Percentiles rank a stretch among this genome's conserved stretches.
Conservation (phyloP, 2,113 vertebrate genomes). For the Alethe diademata region DNA sequence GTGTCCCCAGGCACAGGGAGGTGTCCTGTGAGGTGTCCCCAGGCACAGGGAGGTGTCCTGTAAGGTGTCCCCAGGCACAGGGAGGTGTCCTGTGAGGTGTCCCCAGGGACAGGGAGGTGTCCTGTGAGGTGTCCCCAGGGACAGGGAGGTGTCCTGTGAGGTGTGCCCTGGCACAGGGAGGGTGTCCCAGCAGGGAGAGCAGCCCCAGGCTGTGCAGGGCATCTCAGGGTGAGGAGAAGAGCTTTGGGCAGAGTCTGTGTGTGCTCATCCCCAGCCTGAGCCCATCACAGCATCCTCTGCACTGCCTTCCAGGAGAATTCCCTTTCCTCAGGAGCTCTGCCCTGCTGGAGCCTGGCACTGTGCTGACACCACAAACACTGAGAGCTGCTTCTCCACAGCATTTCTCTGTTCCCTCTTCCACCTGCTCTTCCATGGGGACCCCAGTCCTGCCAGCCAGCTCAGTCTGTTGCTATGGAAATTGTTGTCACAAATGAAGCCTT, state of each 20-base stretch:
- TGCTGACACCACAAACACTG: not conserved
- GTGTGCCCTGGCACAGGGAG: too few species aligned
- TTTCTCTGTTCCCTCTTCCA: not conserved
- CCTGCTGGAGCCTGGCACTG: not conserved
- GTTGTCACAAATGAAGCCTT: conserved; percentile 58
- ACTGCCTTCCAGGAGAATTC: not conserved
- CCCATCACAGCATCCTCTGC: not conserved
- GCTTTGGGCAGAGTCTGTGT: accelerated
- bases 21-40: too few species aligned
- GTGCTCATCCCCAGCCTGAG: accelerated
- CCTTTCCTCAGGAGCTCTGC: not conserved
- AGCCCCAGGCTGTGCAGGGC: accelerated
- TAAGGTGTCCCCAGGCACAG: too few species aligned
- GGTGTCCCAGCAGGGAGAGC: not conserved
- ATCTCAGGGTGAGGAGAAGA: not conserved
- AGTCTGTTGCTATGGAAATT: conserved; percentile 64
- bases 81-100: too few species aligned
- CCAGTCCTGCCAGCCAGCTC: not conserved
- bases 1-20: not conserved
- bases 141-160: not conserved
- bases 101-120: too few species aligned
- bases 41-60: too few species aligned
- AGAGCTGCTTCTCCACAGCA: not conserved
- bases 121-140: accelerated
- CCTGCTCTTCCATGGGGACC: conserved; percentile 20